Base-by-base conservation (phyloP, 2,888 invertebrate genomes). In the Cephus runcator region DNA sequence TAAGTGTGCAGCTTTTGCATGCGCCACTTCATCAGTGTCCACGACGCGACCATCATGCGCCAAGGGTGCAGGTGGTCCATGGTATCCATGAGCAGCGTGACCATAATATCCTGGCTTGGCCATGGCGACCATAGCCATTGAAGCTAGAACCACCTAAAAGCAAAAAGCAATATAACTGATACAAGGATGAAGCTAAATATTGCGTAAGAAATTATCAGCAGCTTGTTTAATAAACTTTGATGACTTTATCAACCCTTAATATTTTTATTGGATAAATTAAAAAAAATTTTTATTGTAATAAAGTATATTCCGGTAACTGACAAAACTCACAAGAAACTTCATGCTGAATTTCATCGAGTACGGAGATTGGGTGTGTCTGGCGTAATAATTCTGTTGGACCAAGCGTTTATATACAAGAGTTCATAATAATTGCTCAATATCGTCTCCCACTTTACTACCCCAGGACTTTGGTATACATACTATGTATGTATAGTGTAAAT, bases 281-380 rank as follows among this genome's bases (percentile, higher is more conserved):
- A 40, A 40, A 40, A 15, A 40, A 4, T 1, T 15, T 4, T 1
- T 40, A 40, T 15, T 4, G 6, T 6, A 6, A 6, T 40, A 15
- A 40, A 40, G 40, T 40, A 15, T 40, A 40, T 40, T 15, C 40
- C 40, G 40, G 6, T 40, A 31, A 23, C 56, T 73, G 34, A 56
- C 15, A 77, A 68, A 73, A 77, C 81, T 81, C 76, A 81, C 81
- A 69, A 79, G 71, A 31, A 80, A 79, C 79, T 81, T 80, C 81
- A 81, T 81, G 75, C 77, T 78, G 34, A 69, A 40, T 78, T 76
- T 69, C 71, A 34, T 75, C 30, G 71, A 75, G 34, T 76, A 40
- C 40, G 15, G 40, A 40, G 40, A 40, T 40, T 15, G 56, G 78
- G 79, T 77, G 77, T 69, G 76, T 77, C 75, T 68, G 73, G 40